phyloP scores from a whole-genome alignment of 2,113 vertebrate species.

The Xenopus laevis region DNA sequence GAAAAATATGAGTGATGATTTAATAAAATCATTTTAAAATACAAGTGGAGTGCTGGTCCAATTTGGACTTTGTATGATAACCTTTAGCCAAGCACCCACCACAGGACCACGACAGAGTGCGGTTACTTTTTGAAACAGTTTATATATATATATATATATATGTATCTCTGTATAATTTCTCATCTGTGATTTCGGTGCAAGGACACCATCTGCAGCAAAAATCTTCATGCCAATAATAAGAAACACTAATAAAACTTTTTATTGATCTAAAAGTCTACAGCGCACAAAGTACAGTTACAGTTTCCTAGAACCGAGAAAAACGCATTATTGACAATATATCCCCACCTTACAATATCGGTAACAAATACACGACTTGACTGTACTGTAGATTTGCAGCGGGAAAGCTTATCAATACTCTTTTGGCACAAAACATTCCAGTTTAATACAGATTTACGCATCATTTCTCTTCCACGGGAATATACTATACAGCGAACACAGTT shows the following conservation, averaged over 20 bases:
- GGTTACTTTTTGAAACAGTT: too few relatives aligned
- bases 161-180: too few relatives aligned
- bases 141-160: too few relatives aligned
- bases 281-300: conserved; percentile 23
- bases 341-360: conserved; percentile 27
- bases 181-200: neutral
- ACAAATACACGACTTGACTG: conserved; percentile 37
- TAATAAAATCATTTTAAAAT: too few relatives aligned
- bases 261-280: conserved; percentile 39
- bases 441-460: conserved; percentile 56
- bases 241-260: conserved; percentile 29
- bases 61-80: too few relatives aligned
- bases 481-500: conserved; percentile 17
- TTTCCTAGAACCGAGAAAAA: conserved; percentile 5
- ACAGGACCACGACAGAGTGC: too few relatives aligned
- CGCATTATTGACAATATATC: conserved; percentile 2
- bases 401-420: conserved; percentile 55
- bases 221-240: neutral
- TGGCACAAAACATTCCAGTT: conserved; percentile 63
- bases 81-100: too few relatives aligned
- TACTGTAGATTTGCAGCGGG: conserved; percentile 24
- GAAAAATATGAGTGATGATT: too few relatives aligned
- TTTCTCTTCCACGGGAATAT: conserved; percentile 41
- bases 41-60: too few relatives aligned
- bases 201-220: neutral